These are phyloP conservation scores for Thalassaphorura encarpata DNA, from an alignment of 1,140 invertebrate genomes.

Conservation along the genomic window DNA sequence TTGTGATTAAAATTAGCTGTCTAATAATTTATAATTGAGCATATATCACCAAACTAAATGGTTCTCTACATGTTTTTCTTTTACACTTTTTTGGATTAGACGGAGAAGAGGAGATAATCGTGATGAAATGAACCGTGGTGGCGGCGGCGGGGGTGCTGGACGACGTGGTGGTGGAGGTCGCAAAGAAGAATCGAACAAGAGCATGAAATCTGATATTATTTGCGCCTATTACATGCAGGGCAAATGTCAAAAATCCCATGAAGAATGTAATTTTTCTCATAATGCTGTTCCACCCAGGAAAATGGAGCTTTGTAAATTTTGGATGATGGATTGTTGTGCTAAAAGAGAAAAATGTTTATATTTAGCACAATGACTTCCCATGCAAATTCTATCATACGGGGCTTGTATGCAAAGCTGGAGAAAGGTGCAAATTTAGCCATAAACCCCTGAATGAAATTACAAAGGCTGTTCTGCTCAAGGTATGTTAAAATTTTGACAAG, in stretches of 20 bases:
- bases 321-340: conserved; percentile 87
- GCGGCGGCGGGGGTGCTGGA: conserved; percentile 37
- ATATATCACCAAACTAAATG: too few species aligned
- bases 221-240: conserved; percentile 79
- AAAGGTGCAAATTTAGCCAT: conserved; percentile 90
- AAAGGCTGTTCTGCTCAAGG: conserved; percentile 54
- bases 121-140: conserved; percentile 23
- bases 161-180: conserved; percentile 36
- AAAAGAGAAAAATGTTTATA: conserved; percentile 92
- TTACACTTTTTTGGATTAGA: neutral
- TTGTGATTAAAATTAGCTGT: too few species aligned
- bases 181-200: conserved; percentile 33
- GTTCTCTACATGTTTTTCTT: too few species aligned
- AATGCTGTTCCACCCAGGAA: conserved; percentile 69
- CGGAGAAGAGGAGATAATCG: conserved; percentile 18
- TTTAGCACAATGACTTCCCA: conserved; percentile 93
- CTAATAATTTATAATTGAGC: too few species aligned
- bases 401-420: conserved; percentile 63
- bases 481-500: conserved; percentile 34
- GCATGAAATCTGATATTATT: conserved; percentile 37
- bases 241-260: conserved; percentile 69
- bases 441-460: conserved; percentile 65
- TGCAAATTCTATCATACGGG: conserved; percentile 96
- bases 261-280: conserved; percentile 76
- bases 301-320: conserved; percentile 94